These are phyloP conservation scores for Hycleus phaleratus DNA, from an alignment of 1,140 invertebrate genomes.

Conservation along the genomic window DNA sequence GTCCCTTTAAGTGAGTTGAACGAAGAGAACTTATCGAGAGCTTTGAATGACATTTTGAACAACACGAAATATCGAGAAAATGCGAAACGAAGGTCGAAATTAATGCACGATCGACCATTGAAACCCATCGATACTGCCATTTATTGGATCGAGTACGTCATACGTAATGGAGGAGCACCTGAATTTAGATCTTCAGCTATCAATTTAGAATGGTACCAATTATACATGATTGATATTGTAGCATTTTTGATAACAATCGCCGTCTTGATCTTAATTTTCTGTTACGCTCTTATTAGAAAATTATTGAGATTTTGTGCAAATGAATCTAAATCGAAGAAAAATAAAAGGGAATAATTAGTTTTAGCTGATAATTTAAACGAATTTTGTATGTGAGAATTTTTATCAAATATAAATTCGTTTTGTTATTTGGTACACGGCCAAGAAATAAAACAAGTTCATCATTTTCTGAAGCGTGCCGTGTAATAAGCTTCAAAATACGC, in stretches of 20 bases:
- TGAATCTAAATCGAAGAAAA: too few species aligned
- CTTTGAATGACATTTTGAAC: constrained; percentile 15
- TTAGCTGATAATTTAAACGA: too few species aligned
- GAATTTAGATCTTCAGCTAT: constrained; percentile 7
- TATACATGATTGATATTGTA: constrained; percentile 2
- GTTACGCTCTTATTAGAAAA: too few species aligned
- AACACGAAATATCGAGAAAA: constrained; percentile 15
- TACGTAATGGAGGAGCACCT: constrained; percentile 4
- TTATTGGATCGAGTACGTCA: constrained; percentile 17
- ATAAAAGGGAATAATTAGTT: too few species aligned
- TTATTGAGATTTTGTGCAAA: too few species aligned
- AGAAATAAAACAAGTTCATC: too few species aligned
- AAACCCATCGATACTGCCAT: constrained; percentile 12
- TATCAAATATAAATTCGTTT: too few species aligned
- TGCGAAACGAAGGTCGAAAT: not conserved
- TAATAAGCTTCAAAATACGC: too few species aligned
- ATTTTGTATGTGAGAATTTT: too few species aligned
- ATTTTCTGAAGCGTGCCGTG: too few species aligned
- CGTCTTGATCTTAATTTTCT: too few species aligned
- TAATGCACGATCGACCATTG: constrained; percentile 11
- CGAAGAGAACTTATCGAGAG: constrained; percentile 6
- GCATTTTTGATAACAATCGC: not conserved
- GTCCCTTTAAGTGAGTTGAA: constrained; percentile 6
- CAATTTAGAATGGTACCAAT: constrained; percentile 2
- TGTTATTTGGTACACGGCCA: too few species aligned